Evolutionary conservation across 1,140 invertebrate species (phyloP), one percentile per base, ranked within the genome.

Genomic region (Aphelinus atriplicis): DNA sequence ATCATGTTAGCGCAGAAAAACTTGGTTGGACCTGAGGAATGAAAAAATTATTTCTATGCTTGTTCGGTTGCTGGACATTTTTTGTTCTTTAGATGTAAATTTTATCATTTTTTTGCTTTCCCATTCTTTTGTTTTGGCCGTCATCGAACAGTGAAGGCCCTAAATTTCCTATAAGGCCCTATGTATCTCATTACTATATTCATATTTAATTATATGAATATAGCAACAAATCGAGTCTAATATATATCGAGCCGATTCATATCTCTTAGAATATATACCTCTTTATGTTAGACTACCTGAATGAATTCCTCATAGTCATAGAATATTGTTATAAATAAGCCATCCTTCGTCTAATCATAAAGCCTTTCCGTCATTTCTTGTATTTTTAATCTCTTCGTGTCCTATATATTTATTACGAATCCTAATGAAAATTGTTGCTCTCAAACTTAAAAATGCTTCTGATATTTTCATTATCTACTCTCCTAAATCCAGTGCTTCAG

Each of bases 61-160:
- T 50, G 42, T 68, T 63, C 48, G 55, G 3, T 57, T 69, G 9
- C 48, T 51, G 43, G 46, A 58, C 9, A 9, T 42, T 0, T 57
- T 26, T 66, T 9, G 46, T 10, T 57, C 7, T 55, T 51, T 63
- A 26, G 26, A 26, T 26, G 26, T 26, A 26, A 26, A 26, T 26
- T 26, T 56, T 42, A 55, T 43, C 2, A 56, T 3, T 26, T 26
- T 26, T 61, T 64, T 63, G 64, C 43, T 68, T 70, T 50, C 1
- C 7, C 7, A 53, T 63, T 48, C 48, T 53, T n/a, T 42, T 56
- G n/a, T 55, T n/a, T 46, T 26, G 78, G 79, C 80, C 84, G 81
- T 79, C 85, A 81, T 73, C 84, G 83, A 81, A 74, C 77, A 84
- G 84, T 84, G 48, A 88, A 88, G 85, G 85, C 84, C 86, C 87